phyloP scores from a whole-genome alignment of 1,140 invertebrate species.

The Luehdorfia chinensis region DNA sequence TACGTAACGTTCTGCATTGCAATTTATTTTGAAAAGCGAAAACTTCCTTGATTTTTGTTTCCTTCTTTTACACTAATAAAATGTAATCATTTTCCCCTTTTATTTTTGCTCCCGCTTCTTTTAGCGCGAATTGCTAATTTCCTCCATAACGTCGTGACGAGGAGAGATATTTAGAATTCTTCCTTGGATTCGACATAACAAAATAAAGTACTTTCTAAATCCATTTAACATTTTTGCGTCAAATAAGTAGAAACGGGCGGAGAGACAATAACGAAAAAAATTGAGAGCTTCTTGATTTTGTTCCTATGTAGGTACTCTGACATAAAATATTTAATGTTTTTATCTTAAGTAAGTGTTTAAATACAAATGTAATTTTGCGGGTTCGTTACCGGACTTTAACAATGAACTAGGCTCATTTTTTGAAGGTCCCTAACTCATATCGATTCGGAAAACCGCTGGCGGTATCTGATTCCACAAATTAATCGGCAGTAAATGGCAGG shows the following conservation, averaged over 20 bases:
- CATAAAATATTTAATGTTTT: no score
- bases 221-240: slow-evolving; percentile 11
- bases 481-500: no score
- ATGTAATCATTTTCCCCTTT: neutral
- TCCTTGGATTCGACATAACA: slow-evolving; percentile 8
- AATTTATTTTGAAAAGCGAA: no score
- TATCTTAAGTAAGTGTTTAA: no score
- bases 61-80: neutral
- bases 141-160: slow-evolving; percentile 1
- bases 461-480: no score
- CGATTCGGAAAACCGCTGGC: no score
- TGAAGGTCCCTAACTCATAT: no score
- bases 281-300: slow-evolving; percentile 1
- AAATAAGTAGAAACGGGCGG: slow-evolving; percentile 1
- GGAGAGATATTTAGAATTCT: slow-evolving; percentile 8
- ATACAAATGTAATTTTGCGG: neutral
- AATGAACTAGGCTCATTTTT: no score
- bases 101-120: neutral
- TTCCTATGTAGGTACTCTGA: no score
- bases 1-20: neutral
- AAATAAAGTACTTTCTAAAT: slow-evolving; percentile 13
- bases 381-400: no score
- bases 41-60: no score
- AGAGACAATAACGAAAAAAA: slow-evolving; percentile 5
- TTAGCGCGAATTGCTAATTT: neutral